Evolutionary conservation across 1,140 invertebrate genomes (phyloP), one percentile per base, ranked within the genome.

Genomic region (Bursaphelenchus mucronatus): DNA sequence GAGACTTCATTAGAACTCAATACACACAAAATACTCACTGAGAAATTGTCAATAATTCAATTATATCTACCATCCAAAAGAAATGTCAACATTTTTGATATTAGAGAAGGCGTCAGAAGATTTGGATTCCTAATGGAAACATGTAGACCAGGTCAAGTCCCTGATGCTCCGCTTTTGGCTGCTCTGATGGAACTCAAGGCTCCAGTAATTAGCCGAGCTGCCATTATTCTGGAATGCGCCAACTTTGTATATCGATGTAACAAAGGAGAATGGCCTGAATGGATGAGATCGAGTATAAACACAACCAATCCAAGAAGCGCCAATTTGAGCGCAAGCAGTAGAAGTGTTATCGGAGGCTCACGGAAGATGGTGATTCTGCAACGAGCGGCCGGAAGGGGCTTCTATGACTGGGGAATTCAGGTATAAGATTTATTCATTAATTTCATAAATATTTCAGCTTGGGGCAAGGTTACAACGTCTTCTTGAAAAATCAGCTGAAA

Each of bases 171-270:
- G 78, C 86, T 99, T 44, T 87, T 98, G 75, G 92, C 91, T n/a
- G 92, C 94, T 8, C 84, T 94, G 50, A 82, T 98, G 43, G 93
- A 97, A 83, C 86, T 99, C 86, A 92, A 94, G 83, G 91, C 94
- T 21, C 92, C 94, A 4, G 88, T 98, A 0, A 88, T 95, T 0
- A 86, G 91, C 0, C 84, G 93, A 78, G 94, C 95, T 13, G 87
- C 90, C 0, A 86, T 97, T 44, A 82, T 97, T 40, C 82, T 99
- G 44, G 95, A 99, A 83, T 97, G 94, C 82, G 89, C 92, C 5
- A 89, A 95, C 82, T 90, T 97, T 76, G 93, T 99, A 0, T 92
- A 97, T 81, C 88, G 89, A 62, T 99, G 95, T 81, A 98, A 97
- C 80, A 90, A 91, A 83, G 93, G 94, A 0, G 90, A 94, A 69